A percentile compares a stretch with the other conserved stretches of the same genome.
These are phyloP conservation scores for Lamellibrachia luymesi DNA, from an alignment of 1,140 invertebrate species.

Conservation along the genomic window DNA sequence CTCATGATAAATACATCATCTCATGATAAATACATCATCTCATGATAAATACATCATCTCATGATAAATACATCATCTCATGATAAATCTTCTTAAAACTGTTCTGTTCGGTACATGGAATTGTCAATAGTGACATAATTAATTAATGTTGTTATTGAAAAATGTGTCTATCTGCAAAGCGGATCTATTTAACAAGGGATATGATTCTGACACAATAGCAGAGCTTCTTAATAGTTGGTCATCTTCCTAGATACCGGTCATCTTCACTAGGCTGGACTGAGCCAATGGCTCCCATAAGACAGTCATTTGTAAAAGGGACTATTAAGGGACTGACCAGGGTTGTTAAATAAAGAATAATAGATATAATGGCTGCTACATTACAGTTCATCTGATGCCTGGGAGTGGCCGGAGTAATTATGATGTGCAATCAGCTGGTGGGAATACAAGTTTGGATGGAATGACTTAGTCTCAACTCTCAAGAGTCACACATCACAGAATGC, in stretches of 20 bases:
- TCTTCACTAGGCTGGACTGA: background rate
- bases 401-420: background rate
- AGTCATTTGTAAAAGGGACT: background rate
- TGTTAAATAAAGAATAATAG: background rate
- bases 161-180: background rate
- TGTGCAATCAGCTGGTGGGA: background rate
- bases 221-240: background rate
- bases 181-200: background rate
- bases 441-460: background rate
- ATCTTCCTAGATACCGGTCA: background rate
- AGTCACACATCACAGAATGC: background rate
- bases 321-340: background rate
- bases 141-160: no score
- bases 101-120: no score
- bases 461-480: background rate
- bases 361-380: background rate
- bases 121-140: no score
- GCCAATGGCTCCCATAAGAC: background rate
- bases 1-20: no score
- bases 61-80: no score
- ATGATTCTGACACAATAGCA: background rate
- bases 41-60: no score
- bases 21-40: no score
- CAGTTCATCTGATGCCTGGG: no score
- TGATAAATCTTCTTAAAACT: no score